Percentiles rank a stretch among this genome's conserved stretches.
These are phyloP conservation scores for Drosophila parvula DNA, from an alignment of 1,140 invertebrate genomes.

Conservation along the genomic window DNA sequence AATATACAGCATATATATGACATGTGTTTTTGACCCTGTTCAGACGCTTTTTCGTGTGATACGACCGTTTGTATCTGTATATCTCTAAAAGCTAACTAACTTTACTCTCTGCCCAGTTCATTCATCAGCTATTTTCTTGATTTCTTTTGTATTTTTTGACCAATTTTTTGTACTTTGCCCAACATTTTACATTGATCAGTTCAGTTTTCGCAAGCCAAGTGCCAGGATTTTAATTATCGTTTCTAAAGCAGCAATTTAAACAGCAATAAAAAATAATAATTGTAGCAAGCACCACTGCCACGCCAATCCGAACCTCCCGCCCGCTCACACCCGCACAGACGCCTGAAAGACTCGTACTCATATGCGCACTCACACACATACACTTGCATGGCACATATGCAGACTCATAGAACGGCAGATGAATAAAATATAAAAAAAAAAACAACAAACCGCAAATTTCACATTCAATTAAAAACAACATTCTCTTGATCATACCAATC, in stretches of 20 bases:
- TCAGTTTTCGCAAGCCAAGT: constrained; percentile 2
- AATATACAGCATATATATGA: constrained; percentile 37
- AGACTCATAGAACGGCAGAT: constrained; percentile 54
- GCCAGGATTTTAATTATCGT: constrained; percentile 13
- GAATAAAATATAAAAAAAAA: constrained; percentile 37
- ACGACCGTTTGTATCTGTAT: constrained; percentile 43
- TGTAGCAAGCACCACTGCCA: constrained; percentile 37
- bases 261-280: constrained; percentile 12
- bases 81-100: constrained; percentile 19
- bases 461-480: constrained; percentile 75
- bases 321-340: constrained; percentile 12
- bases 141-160: not conserved
- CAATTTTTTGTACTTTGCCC: constrained; percentile 8
- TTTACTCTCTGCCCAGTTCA: constrained; percentile 20
- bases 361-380: constrained; percentile 62
- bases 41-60: constrained; percentile 48
- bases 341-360: constrained; percentile 50
- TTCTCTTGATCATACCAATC: constrained; percentile 78
- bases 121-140: constrained; percentile 11
- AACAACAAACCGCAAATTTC: constrained; percentile 58
- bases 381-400: constrained; percentile 58
- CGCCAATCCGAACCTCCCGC: constrained; percentile 24
- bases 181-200: constrained; percentile 12
- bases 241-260: constrained; percentile 17
- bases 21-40: constrained; percentile 45